Evolutionary conservation across 2,888 invertebrate species (phyloP).

Genomic region (Chirona hameri): DNA sequence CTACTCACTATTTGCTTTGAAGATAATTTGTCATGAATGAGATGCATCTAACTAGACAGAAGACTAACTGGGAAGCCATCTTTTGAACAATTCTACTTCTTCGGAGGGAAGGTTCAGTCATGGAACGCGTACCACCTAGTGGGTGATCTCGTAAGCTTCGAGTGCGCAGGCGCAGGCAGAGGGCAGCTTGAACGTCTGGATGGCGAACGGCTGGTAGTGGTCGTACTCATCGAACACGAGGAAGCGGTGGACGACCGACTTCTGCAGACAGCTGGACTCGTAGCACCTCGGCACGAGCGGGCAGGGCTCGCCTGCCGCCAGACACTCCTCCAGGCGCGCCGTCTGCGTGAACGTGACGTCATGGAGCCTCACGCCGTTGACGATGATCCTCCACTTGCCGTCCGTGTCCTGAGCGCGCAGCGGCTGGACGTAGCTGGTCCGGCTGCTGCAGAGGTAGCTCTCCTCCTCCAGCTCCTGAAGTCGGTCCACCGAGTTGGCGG

Average conservation of each 20-base stretch:
- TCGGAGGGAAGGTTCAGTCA: no score
- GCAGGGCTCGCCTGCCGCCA: constrained; percentile 35
- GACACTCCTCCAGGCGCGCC: constrained; percentile 39
- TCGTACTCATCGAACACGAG: constrained; percentile 42
- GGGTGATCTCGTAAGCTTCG: constrained; percentile 32
- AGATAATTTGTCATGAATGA: background rate
- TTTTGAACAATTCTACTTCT: no score
- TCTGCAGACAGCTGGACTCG: constrained; percentile 40
- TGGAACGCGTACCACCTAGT: background rate
- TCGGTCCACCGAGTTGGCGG: constrained; percentile 39
- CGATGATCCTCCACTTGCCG: background rate
- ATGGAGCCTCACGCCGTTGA: constrained; percentile 31
- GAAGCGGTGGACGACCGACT: constrained; percentile 39
- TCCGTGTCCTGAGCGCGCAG: background rate
- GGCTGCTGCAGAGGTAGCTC: no score
- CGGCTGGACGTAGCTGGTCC: background rate
- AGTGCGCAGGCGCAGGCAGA: constrained; percentile 41
- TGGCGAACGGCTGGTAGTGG: constrained; percentile 42
- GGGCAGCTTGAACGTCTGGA: constrained; percentile 42
- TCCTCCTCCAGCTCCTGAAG: constrained; percentile 29
- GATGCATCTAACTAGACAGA: background rate
- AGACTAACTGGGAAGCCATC: no score
- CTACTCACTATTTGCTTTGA: background rate
- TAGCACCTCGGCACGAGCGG: constrained; percentile 40
- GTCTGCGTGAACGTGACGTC: constrained; percentile 39